phyloP scores from a whole-genome alignment of 2,888 invertebrate species.

The Scrobipalpa atriplicella region DNA sequence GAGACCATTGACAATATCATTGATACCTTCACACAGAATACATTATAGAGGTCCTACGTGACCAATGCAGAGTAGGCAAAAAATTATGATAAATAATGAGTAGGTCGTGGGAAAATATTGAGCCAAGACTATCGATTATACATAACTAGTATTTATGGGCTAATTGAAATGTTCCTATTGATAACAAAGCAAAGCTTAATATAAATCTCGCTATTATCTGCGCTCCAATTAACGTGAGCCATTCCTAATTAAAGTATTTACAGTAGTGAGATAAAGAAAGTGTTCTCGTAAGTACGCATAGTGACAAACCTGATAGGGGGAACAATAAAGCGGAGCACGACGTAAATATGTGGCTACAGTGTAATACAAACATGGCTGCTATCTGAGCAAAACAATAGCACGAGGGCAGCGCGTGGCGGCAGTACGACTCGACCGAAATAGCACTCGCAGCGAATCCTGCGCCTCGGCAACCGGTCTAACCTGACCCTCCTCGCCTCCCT shows the following conservation, averaged over 20 bases:
- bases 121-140: background rate
- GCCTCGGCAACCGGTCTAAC: constrained; percentile 46
- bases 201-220: constrained; percentile 31
- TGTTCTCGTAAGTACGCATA: constrained; percentile 49
- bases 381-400: constrained; percentile 77
- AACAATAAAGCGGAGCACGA: constrained; percentile 63
- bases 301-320: constrained; percentile 56
- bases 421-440: constrained; percentile 64
- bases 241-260: constrained; percentile 61
- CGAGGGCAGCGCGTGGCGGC: constrained; percentile 69
- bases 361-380: constrained; percentile 47
- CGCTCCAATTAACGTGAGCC: constrained; percentile 45
- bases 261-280: constrained; percentile 50
- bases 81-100: background rate
- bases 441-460: constrained; percentile 52
- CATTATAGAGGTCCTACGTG: background rate
- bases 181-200: constrained; percentile 39
- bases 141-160: background rate
- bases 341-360: constrained; percentile 61
- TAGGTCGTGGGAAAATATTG: background rate
- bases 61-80: background rate
- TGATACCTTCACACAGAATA: background rate
- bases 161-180: background rate
- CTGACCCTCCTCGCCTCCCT: constrained; percentile 43
- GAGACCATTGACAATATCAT: too few species aligned